Evolutionary conservation across 2,888 invertebrate genomes (phyloP).

Genomic region (Eurytoma adleriae): DNA sequence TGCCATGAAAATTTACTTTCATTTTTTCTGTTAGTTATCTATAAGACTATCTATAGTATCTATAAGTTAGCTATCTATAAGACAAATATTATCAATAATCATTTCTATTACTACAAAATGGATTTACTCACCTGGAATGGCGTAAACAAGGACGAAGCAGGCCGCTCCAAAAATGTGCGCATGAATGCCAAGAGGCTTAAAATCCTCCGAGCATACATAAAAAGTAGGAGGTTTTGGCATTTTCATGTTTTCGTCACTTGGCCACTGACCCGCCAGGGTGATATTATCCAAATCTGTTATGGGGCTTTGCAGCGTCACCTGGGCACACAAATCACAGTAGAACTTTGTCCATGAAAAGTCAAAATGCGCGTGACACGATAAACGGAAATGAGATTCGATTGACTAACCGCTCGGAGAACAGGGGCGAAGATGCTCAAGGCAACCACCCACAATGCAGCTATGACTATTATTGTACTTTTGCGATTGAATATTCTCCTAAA

Average conservation of each 20-base stretch:
- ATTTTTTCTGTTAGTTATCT: too few relatives aligned
- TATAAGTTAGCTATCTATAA: too few relatives aligned
- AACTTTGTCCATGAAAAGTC: neutral
- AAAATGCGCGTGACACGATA: neutral
- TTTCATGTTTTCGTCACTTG: constrained; percentile 45
- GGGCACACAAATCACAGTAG: neutral
- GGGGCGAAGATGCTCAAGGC: constrained; percentile 84
- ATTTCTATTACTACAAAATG: neutral
- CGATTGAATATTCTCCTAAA: constrained; percentile 84
- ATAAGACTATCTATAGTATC: too few relatives aligned
- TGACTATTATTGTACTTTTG: constrained; percentile 81
- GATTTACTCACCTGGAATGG: constrained; percentile 81
- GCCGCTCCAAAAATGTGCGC: constrained; percentile 82
- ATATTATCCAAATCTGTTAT: constrained; percentile 61
- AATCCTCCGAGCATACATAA: constrained; percentile 82
- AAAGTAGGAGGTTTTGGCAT: constrained; percentile 70
- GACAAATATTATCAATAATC: too few relatives aligned
- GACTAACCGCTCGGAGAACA: constrained; percentile 77
- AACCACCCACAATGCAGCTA: constrained; percentile 82
- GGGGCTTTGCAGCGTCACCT: constrained; percentile 66
- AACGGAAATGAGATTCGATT: neutral
- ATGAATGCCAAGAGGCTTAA: constrained; percentile 78
- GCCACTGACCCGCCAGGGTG: constrained; percentile 59
- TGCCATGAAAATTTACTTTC: too few relatives aligned
- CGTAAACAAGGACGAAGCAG: constrained; percentile 86